A percentile compares a stretch with the other conserved stretches of the same genome.
Conservation (phyloP, 1,140 invertebrate genomes). For the Epicauta chinensis region DNA sequence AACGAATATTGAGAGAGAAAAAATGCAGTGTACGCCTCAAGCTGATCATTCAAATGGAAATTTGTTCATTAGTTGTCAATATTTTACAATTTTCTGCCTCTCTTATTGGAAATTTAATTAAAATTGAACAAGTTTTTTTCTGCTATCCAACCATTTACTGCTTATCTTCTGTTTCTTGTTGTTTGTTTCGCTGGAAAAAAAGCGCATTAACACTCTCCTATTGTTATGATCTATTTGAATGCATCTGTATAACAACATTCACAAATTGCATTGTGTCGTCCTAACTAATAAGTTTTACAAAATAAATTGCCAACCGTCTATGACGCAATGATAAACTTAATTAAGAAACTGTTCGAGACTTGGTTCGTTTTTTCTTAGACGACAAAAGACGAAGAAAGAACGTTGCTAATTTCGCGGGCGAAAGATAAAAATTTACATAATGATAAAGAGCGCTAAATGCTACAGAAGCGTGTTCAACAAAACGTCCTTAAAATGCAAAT, state of each 20-base stretch:
- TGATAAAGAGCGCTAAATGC: slow-evolving; percentile 24
- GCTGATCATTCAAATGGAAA: slow-evolving; percentile 11
- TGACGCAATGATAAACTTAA: slow-evolving; percentile 24
- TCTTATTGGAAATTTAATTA: too few species aligned
- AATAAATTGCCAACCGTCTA: slow-evolving; percentile 19
- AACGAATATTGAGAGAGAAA: slow-evolving; percentile 9
- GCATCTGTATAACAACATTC: not conserved
- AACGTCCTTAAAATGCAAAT: slow-evolving; percentile 22
- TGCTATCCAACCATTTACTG: too few species aligned
- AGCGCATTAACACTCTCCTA: too few species aligned
- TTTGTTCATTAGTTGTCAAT: too few species aligned
- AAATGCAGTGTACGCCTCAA: slow-evolving; percentile 12
- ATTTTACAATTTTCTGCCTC: too few species aligned
- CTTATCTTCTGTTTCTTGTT: too few species aligned
- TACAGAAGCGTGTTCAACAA: slow-evolving; percentile 19
- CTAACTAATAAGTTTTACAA: slow-evolving; percentile 15
- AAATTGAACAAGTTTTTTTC: too few species aligned
- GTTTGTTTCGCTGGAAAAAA: too few species aligned
- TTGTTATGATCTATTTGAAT: too few species aligned
- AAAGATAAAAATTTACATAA: slow-evolving; percentile 25
- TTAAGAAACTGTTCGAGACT: slow-evolving; percentile 18
- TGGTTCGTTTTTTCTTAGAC: slow-evolving; percentile 2
- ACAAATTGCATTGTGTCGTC: slow-evolving; percentile 12
- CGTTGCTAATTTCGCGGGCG: slow-evolving; percentile 21
- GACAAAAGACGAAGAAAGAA: slow-evolving; percentile 15